Percentiles rank a stretch among this genome's conserved stretches.
Conservation (phyloP, 2,113 vertebrate species). For the Chlamydotis undulata region DNA sequence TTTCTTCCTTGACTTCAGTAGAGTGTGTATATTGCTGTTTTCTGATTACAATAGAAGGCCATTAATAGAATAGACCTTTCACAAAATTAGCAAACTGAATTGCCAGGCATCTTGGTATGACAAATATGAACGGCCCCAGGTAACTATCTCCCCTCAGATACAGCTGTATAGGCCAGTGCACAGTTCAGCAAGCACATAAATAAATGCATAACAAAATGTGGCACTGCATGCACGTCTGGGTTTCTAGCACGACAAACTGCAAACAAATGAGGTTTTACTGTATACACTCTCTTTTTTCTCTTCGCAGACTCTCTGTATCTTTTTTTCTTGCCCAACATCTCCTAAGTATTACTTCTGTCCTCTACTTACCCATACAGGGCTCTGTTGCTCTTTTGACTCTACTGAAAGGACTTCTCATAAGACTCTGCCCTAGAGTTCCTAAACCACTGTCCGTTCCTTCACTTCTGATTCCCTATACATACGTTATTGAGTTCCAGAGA, state of each 20-base stretch:
- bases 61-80: not conserved
- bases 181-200: constrained; percentile 25
- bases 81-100: not conserved
- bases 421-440: not conserved
- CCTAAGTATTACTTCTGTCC: not conserved
- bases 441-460: not conserved
- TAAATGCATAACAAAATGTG: not conserved
- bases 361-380: not conserved
- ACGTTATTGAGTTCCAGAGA: constrained; percentile 8
- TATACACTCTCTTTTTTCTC: not conserved
- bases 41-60: not conserved
- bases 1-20: not conserved
- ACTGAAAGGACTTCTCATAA: not conserved
- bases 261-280: constrained; percentile 23
- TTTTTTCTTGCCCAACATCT: not conserved
- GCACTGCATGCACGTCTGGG: not conserved
- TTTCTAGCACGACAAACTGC: constrained; percentile 23
- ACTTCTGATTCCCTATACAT: constrained; percentile 1
- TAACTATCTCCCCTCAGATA: not conserved
- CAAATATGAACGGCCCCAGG: not conserved
- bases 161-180: not conserved
- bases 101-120: not conserved
- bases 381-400: constrained; percentile 27
- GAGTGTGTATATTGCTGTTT: not conserved
- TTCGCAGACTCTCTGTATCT: constrained; percentile 21